These are phyloP conservation scores for Molanna angustata DNA, from an alignment of 2,888 invertebrate species.

Conservation along the genomic window DNA sequence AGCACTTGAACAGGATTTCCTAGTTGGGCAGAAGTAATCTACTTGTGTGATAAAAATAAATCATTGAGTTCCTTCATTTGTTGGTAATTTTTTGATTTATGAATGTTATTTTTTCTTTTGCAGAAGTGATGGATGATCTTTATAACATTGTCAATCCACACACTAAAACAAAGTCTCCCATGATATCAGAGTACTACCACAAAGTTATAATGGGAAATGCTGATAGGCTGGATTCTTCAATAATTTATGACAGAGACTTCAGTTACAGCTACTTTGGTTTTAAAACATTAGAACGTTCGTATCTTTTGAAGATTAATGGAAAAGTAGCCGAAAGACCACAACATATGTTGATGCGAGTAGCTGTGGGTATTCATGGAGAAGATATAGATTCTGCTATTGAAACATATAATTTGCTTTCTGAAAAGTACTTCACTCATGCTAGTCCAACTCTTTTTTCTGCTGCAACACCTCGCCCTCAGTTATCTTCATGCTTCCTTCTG, in stretches of 20 bases:
- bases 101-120: conserved; percentile 37
- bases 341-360: conserved; percentile 97
- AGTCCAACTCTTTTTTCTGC: conserved; percentile 97
- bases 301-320: conserved; percentile 85
- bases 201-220: conserved; percentile 81
- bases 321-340: conserved; percentile 96
- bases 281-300: conserved; percentile 95
- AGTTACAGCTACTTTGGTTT: conserved; percentile 99
- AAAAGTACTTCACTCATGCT: conserved; percentile 96
- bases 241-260: conserved; percentile 96
- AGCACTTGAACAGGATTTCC: no score
- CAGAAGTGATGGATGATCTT: conserved; percentile 89
- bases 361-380: conserved; percentile 94
- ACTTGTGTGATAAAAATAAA: no score
- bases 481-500: conserved; percentile 93
- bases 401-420: conserved; percentile 94
- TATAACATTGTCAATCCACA: conserved; percentile 72
- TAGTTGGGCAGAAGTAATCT: no score
- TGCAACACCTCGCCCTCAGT: conserved; percentile 85
- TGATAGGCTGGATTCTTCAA: conserved; percentile 89
- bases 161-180: conserved; percentile 70
- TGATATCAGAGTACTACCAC: conserved; percentile 83
- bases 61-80: no score
- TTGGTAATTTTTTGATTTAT: not conserved
- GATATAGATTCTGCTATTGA: conserved; percentile 91